Conservation (phyloP, 2,888 invertebrate species). For the Cremastobaeus sp. region DNA sequence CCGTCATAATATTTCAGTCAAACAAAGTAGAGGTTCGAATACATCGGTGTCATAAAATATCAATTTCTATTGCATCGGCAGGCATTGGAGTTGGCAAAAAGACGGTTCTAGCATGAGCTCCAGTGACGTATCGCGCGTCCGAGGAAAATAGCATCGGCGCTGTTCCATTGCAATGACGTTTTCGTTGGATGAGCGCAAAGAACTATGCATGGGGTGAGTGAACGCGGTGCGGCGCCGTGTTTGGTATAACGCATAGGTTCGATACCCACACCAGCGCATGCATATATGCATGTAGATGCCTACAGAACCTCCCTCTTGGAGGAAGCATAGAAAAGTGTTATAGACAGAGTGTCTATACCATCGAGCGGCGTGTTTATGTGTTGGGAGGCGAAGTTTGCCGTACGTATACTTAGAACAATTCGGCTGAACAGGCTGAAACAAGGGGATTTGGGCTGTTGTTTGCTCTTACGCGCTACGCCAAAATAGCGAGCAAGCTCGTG, state of each 20-base stretch:
- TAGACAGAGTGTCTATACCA: conserved; percentile 5
- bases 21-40: background rate
- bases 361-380: background rate
- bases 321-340: conserved; percentile 5
- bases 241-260: conserved; percentile 14
- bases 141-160: conserved; percentile 13
- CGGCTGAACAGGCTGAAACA: conserved; percentile 14
- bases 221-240: conserved; percentile 21
- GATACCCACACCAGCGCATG: background rate
- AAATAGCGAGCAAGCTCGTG: conserved; percentile 67
- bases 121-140: conserved; percentile 24
- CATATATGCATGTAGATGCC: conserved; percentile 12
- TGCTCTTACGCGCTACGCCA: conserved; percentile 68
- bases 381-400: conserved; percentile 19
- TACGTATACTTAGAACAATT: conserved; percentile 20
- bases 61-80: conserved; percentile 18
- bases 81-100: conserved; percentile 16
- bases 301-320: conserved; percentile 5
- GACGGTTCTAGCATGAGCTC: conserved; percentile 6
- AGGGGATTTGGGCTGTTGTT: conserved; percentile 49
- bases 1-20: conserved; percentile 25
- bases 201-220: conserved; percentile 26
- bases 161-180: conserved; percentile 12
- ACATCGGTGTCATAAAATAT: conserved; percentile 27
- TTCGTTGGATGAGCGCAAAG: conserved; percentile 20